phyloP scores from a whole-genome alignment of 2,888 invertebrate species.

The Cosmopolites sordidus region DNA sequence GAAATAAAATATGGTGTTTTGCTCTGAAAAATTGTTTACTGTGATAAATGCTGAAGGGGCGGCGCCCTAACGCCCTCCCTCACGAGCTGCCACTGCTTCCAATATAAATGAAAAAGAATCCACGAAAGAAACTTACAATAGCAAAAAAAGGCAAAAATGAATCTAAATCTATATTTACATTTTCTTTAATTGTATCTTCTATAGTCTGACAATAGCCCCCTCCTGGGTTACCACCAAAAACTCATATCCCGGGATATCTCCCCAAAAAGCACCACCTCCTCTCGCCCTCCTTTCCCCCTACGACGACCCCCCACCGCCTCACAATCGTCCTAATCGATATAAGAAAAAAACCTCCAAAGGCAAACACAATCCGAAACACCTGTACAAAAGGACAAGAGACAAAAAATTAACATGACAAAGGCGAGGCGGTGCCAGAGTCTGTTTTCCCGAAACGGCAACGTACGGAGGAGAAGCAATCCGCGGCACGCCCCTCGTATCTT shows the following conservation, averaged over 20 bases:
- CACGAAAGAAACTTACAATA: no score
- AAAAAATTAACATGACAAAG: constrained; percentile 50
- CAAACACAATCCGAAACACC: constrained; percentile 48
- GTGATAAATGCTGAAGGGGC: no score
- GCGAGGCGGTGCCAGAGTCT: constrained; percentile 43
- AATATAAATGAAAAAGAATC: no score
- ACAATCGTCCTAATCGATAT: constrained; percentile 25
- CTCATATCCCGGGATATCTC: neutral
- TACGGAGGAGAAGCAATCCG: constrained; percentile 34
- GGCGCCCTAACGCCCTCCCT: no score
- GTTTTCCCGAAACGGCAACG: constrained; percentile 44
- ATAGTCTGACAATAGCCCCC: no score
- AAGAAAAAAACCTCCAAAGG: constrained; percentile 34
- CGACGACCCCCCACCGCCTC: neutral
- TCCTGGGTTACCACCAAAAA: constrained; percentile 4
- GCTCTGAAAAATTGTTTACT: no score
- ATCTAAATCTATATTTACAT: no score
- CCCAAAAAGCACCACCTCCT: neutral
- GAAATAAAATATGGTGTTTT: no score
- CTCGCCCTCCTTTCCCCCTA: neutral
- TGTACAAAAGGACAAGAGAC: constrained; percentile 49
- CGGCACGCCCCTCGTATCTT: constrained; percentile 39
- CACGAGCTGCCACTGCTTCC: no score
- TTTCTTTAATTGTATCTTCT: no score
- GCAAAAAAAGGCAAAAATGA: no score